Conservation (phyloP, 2,113 vertebrate genomes). For the Forbesichthys papilliferus region DNA sequence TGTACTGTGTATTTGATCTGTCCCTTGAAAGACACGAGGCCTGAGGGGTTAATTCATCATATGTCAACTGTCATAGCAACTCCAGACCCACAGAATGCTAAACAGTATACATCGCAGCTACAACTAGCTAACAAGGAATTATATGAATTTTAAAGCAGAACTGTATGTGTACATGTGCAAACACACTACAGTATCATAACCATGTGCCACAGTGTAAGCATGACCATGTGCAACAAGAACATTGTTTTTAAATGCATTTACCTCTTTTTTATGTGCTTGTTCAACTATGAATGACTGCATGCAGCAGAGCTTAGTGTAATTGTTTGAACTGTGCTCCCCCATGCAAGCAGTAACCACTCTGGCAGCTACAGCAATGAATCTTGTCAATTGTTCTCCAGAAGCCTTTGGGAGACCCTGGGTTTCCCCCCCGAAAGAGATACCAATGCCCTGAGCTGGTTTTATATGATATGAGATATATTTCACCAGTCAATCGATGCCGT, state of each 20-base stretch:
- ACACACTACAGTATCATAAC: too few species aligned
- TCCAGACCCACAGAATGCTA: too few species aligned
- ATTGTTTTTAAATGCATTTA: constrained; percentile 29
- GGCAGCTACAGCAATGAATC: constrained; percentile 29
- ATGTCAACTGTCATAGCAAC: too few species aligned
- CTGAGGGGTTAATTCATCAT: too few species aligned
- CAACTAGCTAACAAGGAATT: too few species aligned
- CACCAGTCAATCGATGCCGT: constrained; percentile 72
- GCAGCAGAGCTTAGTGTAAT: constrained; percentile 11
- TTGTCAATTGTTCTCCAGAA: constrained; percentile 57
- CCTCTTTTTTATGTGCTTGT: background rate
- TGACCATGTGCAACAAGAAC: background rate
- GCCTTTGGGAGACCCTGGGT: constrained; percentile 44
- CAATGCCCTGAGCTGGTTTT: constrained; percentile 59
- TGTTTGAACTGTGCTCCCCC: background rate
- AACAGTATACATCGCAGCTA: too few species aligned
- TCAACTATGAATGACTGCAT: constrained; percentile 14
- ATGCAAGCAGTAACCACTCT: background rate
- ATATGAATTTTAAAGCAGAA: too few species aligned
- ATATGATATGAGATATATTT: constrained; percentile 73
- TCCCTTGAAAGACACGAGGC: too few species aligned
- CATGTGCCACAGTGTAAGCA: too few species aligned
- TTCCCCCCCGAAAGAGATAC: constrained; percentile 59
- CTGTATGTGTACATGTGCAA: too few species aligned
- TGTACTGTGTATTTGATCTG: too few species aligned